phyloP scores from a whole-genome alignment of 2,888 invertebrate species.

The Drosophila testacea region DNA sequence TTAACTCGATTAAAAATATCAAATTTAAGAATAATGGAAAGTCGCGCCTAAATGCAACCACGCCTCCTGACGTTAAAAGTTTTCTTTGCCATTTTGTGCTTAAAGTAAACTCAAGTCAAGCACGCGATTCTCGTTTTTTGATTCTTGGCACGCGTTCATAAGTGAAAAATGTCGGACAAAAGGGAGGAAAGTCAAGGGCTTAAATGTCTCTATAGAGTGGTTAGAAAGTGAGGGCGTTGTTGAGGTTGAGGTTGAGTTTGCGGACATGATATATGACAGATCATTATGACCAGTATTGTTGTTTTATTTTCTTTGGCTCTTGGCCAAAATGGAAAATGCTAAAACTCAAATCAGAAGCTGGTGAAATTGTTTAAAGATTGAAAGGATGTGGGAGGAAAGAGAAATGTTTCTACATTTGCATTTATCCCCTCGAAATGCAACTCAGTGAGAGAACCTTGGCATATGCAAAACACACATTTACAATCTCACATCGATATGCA shows the following conservation, averaged over 20 bases:
- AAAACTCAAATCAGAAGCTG: conserved; percentile 29
- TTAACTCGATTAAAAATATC: conserved; percentile 51
- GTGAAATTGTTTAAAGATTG: conserved; percentile 34
- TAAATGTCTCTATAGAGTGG: background rate
- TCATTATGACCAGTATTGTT: conserved; percentile 27
- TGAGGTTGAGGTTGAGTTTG: background rate
- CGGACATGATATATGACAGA: conserved; percentile 30
- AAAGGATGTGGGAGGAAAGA: background rate
- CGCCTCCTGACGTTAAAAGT: conserved; percentile 28
- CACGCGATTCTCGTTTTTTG: conserved; percentile 49
- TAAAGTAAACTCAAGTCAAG: conserved; percentile 37
- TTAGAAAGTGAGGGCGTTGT: background rate
- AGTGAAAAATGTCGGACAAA: conserved; percentile 21
- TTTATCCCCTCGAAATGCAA: background rate
- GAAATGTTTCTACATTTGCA: conserved; percentile 1
- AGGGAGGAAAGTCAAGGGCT: conserved; percentile 6
- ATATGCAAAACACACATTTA: conserved; percentile 7
- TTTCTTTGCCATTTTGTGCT: conserved; percentile 13
- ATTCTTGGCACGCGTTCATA: conserved; percentile 25
- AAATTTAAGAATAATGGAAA: conserved; percentile 6
- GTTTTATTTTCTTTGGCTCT: conserved; percentile 29
- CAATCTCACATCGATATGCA: conserved; percentile 23
- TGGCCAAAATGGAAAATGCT: conserved; percentile 37
- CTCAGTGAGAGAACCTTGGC: conserved; percentile 23
- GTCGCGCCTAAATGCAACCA: conserved; percentile 30